Conservation (phyloP, 1,140 invertebrate species). For the Daktulosphaira vitifoliae region DNA sequence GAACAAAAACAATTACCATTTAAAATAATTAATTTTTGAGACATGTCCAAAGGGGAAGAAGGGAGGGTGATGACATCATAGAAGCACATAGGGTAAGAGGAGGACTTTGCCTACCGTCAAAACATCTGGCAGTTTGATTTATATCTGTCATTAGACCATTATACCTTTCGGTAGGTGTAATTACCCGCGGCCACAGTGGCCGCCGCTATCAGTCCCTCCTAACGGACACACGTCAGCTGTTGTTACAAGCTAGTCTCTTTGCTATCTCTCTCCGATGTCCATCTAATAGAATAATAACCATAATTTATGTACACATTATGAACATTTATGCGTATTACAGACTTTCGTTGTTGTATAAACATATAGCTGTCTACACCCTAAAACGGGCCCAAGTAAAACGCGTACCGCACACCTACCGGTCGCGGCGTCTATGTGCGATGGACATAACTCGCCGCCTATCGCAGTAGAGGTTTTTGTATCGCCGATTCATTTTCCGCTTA, state of each 20-base stretch:
- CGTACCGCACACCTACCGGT: conserved; percentile 23
- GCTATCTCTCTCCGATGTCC: background rate
- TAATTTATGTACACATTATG: conserved; percentile 22
- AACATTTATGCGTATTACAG: background rate
- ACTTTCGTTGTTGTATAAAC: too few species aligned
- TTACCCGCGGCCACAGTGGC: conserved; percentile 4
- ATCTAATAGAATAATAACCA: conserved; percentile 9
- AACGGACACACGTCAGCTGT: conserved; percentile 33
- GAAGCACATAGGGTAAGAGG: background rate
- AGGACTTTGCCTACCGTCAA: conserved; percentile 1
- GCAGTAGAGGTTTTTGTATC: background rate
- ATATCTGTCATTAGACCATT: conserved; percentile 31
- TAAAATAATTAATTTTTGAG: conserved; percentile 26
- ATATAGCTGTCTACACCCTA: too few species aligned
- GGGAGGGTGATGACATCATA: conserved; percentile 19
- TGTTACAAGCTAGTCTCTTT: background rate
- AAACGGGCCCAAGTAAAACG: background rate
- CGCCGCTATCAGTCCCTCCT: conserved; percentile 19
- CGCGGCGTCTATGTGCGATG: too few species aligned
- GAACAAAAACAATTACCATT: conserved; percentile 31
- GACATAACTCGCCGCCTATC: conserved; percentile 25
- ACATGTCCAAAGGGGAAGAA: background rate
- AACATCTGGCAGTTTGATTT: conserved; percentile 33
- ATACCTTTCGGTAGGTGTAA: conserved; percentile 29
- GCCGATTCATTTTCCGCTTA: too few species aligned